Base-by-base conservation (phyloP, 2,113 vertebrate genomes). In the Riparia riparia region DNA sequence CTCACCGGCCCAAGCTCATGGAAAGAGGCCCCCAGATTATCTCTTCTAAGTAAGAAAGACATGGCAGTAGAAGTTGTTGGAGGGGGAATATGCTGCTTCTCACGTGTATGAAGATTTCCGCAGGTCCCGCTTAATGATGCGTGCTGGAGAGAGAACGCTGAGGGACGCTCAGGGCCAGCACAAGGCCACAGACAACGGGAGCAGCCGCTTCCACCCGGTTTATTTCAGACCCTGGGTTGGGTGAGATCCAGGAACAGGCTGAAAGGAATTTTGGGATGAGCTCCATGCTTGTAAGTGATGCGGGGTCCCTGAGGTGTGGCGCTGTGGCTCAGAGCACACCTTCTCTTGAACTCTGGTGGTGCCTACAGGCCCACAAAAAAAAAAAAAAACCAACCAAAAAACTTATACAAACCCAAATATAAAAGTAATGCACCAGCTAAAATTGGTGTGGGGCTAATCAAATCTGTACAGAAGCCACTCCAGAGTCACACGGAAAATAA, bases 1-100 rank as follows among this genome's bases (percentile, higher is more conserved):
- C 31, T 65, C 2, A 1, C 9, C 8, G 14, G 1, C 51, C 47
- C 2, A 0, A 74, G 12, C 17, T 37, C 3, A 6, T n/a, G 19
- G 25, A 29, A 51, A 82, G 18, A 56, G 7, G 4, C 12, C 74
- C 31, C 60, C 29, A 56, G n/a, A 74, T 70, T 26, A 18, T 76
- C 20, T 61, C 17, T 54, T 81, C 17, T 31, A 29, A 50, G 7
- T 20, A 29, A 57, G 56, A 39, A 77, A 58, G 22, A 24, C 14
- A 2, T 0, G 4, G 45, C 41, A 69, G 16, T 17, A 12, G 61
- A 64, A n/a, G 2, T 18, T 54, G 31, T 57, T 74, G 66, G 51
- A 70, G 56, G 39, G 20, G 0, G 1, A 78, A 61, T 73, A 15
- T 14, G 15, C 45, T 2, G 3, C 15, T 84, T 90, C 44, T 74